Evolutionary conservation across 1,140 invertebrate species (phyloP).

Genomic region (Dysdera silvatica): DNA sequence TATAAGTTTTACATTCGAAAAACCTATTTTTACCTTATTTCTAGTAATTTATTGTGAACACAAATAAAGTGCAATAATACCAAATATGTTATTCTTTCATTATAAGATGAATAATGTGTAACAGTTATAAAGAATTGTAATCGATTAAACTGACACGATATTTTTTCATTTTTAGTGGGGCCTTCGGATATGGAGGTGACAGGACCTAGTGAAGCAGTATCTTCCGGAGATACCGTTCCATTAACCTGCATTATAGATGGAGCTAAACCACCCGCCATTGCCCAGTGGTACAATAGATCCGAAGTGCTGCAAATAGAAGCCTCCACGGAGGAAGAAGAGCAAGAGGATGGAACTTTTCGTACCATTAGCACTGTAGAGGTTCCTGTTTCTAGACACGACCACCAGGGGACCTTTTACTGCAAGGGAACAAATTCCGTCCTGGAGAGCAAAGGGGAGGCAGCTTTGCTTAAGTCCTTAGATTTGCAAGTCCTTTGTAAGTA

Average conservation of each 20-base stretch:
- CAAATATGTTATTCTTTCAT: too few relatives aligned
- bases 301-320: constrained; percentile 37
- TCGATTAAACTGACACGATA: too few relatives aligned
- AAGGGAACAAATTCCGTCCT: constrained; percentile 34
- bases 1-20: too few relatives aligned
- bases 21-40: too few relatives aligned
- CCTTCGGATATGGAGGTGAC: constrained; percentile 24
- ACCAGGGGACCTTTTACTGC: constrained; percentile 32
- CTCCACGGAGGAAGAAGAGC: neutral
- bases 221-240: constrained; percentile 65
- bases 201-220: constrained; percentile 52
- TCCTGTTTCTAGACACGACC: constrained; percentile 31
- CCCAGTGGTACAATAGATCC: constrained; percentile 75
- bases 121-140: too few relatives aligned
- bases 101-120: too few relatives aligned
- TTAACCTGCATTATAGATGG: constrained; percentile 66
- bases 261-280: constrained; percentile 67
- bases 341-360: constrained; percentile 24
- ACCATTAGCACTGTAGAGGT: constrained; percentile 29
- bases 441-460: constrained; percentile 24
- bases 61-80: too few relatives aligned
- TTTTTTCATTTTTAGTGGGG: constrained; percentile 24
- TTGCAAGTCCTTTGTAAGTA: constrained; percentile 32
- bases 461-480: constrained; percentile 28
- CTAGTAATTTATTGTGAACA: too few relatives aligned